Evolutionary conservation across 1,140 invertebrate genomes (phyloP), one percentile per base, ranked within the genome.

Genomic region (honey bee (Apis mellifera)): DNA sequence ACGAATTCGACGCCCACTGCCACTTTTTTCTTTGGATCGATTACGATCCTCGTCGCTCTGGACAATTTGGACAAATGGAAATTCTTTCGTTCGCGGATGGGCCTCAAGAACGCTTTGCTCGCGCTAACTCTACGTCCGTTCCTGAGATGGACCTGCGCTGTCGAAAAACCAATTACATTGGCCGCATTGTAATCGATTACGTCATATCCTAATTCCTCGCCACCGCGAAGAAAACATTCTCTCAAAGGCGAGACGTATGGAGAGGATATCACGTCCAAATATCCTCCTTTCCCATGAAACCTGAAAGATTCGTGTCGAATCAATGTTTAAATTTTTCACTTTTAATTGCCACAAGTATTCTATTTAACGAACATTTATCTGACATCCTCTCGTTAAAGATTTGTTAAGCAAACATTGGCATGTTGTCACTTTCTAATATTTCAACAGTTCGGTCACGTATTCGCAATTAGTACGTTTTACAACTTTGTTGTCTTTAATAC

Each of bases 101-200:
- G 96, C 83, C 95, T 95, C 48, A 97, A 90, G 90, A 96, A 97
- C 0, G 96, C 96, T 92, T 96, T 96, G 0, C 94, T 95, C 12
- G 96, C 95, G 86, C 96, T 97, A 72, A 96, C 97, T 83, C 97
- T 92, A 71, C 95, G 91, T 0, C 97, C 97, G 54, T 96, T 94
- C 13, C 95, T 92, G 84, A 97, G 94, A 15, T 96, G 97, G 1
- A 96, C 96, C 92, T 96, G 97, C n/a, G 94, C 96, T 11, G 95
- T 93, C 0, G 95, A 95, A 87, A 97, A 96, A 5, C 96, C 96
- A 42, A 95, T 92, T 54, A 95, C 89, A 32, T 94, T 92, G 85
- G 95, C 95, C 32, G 95, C 96, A 84, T 96, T 96, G 13, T 95
- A 94, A 90, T 96, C 96, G 50, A 93, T 90, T 42, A 93, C 88